Base-by-base conservation (phyloP, 2,888 invertebrate species). In the Drosophila mimetica region DNA sequence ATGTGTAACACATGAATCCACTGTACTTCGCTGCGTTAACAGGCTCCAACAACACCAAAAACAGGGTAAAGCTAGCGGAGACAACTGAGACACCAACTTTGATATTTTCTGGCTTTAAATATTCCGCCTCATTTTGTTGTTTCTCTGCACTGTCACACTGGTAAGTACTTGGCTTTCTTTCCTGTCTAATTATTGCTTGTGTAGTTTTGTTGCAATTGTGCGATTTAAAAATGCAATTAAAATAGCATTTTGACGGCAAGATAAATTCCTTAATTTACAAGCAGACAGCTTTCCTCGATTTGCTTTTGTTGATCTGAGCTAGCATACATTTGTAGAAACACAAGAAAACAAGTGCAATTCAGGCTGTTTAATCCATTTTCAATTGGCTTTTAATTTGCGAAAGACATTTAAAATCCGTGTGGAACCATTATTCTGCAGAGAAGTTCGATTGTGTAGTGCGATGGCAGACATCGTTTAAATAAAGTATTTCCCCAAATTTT, bases 181-280 rank as follows among this genome's bases (percentile, higher is more conserved):
- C 6, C 11, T 52, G 14, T 13, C 25, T 14, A 11, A 11, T 30
- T 25, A n/a, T 30, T 18, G 13, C 8, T 30, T 47, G 14, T 39
- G 22, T 11, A 13, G n/a, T 34, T 30, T 37, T 66, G 52, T 58
- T 66, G 71, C 46, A 60, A 50, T 55, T 55, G 59, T 72, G 46
- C 44, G 52, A 34, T 39, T 52, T 64, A 16, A 50, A 63, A 60
- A 50, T 60, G 69, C 47, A 71, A 79, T 83, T 80, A 79, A 80
- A 79, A 54, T 75, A 59, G 16, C 46, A 60, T 70, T 76, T 71
- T 47, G 53, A 65, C 53, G 70, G 37, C 52, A 59, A 42, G 42
- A 32, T 51, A 42, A 46, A 22, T 50, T 46, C 36, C 42, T 39
- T 18, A 20, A 53, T 53, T 22, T 42, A 11, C 41, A 14, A 32